Evolutionary conservation across 2,113 vertebrate genomes (phyloP).

Genomic region (Pogona vitticeps): DNA sequence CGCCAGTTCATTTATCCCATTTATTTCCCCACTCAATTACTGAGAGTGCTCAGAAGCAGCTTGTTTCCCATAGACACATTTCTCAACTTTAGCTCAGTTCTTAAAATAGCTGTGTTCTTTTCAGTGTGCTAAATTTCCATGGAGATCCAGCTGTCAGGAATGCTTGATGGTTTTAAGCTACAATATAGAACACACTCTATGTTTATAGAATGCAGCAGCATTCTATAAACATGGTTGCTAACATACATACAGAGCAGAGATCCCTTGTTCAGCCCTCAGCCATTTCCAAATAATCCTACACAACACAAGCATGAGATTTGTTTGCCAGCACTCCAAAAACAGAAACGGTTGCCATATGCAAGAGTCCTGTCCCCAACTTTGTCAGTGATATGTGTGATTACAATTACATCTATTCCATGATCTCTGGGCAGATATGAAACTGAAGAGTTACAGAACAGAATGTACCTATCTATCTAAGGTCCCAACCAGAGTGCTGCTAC

Average conservation of each 20-base stretch:
- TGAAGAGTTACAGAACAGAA: not conserved
- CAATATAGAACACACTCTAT: conserved; percentile 16
- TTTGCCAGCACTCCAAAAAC: not conserved
- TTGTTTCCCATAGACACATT: conserved; percentile 54
- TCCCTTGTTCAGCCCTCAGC: not conserved
- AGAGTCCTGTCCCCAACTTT: not conserved
- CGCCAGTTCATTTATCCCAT: conserved; percentile 11
- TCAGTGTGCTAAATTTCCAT: conserved; percentile 68
- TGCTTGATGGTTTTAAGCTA: conserved; percentile 43
- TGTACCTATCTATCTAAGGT: not conserved
- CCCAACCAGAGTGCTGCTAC: not conserved
- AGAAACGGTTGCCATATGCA: not conserved
- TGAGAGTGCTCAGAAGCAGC: conserved; percentile 42
- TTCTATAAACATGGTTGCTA: conserved; percentile 14
- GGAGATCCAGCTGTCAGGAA: conserved; percentile 70
- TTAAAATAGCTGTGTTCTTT: conserved; percentile 73
- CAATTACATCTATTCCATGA: not conserved
- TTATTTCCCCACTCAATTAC: conserved; percentile 9
- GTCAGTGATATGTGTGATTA: conserved; percentile 2
- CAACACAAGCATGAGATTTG: not conserved
- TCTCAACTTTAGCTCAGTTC: conserved; percentile 53
- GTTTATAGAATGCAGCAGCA: conserved; percentile 21
- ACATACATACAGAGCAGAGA: not conserved
- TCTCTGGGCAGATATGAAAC: not conserved
- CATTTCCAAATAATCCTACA: too few species aligned